Evolutionary conservation across 2,113 vertebrate genomes (phyloP), one percentile per base, ranked within the genome.

Genomic region (Chrysemys picta): DNA sequence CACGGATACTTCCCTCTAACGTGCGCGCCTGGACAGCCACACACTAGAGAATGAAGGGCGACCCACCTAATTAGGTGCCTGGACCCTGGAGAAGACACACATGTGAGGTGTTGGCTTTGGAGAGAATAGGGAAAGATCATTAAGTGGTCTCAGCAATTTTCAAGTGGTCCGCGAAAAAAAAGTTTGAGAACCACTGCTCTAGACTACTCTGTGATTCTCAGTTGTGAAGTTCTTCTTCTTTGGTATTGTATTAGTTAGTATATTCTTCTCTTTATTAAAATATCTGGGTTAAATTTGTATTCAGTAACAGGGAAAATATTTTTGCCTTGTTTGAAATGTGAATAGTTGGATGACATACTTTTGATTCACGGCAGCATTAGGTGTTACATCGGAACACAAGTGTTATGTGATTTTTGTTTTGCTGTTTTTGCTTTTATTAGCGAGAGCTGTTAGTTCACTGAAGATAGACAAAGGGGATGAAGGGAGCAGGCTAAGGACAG

Each of bases 321-420:
- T 2, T 5, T 49, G 0, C 22, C 82, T 42, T 45, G 42, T 13
- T 22, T 0, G 27, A 80, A 57, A 3, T 72, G 25, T 38, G 22
- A 42, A 45, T 56, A 24, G 1, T 2, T 52, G 47, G 4, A 42
- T 80, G 7, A 9, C 1, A 0, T 29, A 3, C 6, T 87, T 76
- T 52, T 10, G 6, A 5, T 53, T 79, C 6, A 59, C 0, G 31
- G 16, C 4, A 65, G 3, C 29, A 59, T 11, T 13, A 6, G 1
- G 10, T 84, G 3, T 13, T 82, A 56, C 52, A 84, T 8, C 11
- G 29, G 5, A 82, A 56, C 6, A 80, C 90, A 91, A 13, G 35
- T 10, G 27, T 83, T 0, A 0, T 54, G 19, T 2, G 50, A 53
- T n/a, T 86, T 72, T 75, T 29, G 1, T 91, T 69, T 91, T 3